Evolutionary conservation across 2,113 vertebrate genomes (phyloP), one percentile per base, ranked within the genome.

Genomic region (Corythornis cristatus): DNA sequence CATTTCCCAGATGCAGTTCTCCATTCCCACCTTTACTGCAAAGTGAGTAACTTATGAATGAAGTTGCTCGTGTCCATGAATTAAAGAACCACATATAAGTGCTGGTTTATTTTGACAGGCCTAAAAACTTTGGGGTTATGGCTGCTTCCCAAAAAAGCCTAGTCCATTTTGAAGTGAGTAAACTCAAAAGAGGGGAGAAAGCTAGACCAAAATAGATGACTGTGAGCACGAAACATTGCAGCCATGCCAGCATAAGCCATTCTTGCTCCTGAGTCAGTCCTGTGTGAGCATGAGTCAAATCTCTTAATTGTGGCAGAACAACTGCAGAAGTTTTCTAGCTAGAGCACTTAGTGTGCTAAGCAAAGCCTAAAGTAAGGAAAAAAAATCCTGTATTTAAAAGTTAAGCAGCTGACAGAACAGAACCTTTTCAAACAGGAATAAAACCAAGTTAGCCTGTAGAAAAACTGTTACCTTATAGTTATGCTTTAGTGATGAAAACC

Each of bases 231-330:
- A 88, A 93, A 62, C 46, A 51, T n/a, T 91, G 66, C n/a, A 82
- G 70, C 62, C 45, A 54, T 3, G 5, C 20, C 64, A 94, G 60
- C 43, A 40, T 16, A 91, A 85, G 51, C 72, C 60, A 13, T 62
- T 89, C 85, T 40, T 80, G 46, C 56, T 88, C 82, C 56, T 83
- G 82, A 95, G 82, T 86, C 90, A 95, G 51, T 80, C 28, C 88
- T 80, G 28, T 91, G 72, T 70, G 66, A 86, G 70, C 17, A 43
- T 94, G 84, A 96, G 89, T 91, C 89, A 95, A 96, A 89, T 37
- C 40, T 66, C 54, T 84, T 76, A 72, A 76, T 13, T 79, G 62
- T 87, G 67, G 71, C 83, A 93, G 54, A 31, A 88, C 33, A 77
- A 40, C 18, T 46, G 56, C 1, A 2, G 37, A 68, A 93, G 33